Conservation (phyloP, 2,113 vertebrate species). For the Arenaria interpres region DNA sequence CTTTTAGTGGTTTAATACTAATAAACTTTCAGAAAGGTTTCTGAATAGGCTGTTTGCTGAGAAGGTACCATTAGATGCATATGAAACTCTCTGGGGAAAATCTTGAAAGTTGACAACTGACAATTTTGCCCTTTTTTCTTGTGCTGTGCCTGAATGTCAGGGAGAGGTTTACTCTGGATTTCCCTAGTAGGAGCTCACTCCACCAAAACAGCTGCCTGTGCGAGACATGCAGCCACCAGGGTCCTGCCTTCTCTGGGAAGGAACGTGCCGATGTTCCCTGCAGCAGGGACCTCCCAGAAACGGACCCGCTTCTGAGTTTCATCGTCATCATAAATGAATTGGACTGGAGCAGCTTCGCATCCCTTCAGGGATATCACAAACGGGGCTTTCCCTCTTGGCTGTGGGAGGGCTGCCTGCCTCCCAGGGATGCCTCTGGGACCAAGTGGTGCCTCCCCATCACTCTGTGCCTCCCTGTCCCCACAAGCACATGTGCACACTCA, state of each 20-base stretch:
- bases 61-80: not conserved
- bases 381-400: not conserved
- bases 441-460: not conserved
- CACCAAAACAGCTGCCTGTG: not conserved
- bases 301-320: not conserved
- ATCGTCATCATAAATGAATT: not conserved
- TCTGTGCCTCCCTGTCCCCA: not conserved
- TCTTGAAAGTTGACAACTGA: not conserved
- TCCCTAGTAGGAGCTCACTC: not conserved
- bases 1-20: not conserved
- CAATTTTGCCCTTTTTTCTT: not conserved
- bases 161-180: not conserved
- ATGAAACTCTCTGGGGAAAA: not conserved
- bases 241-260: not conserved
- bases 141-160: not conserved
- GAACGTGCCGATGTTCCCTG: not conserved
- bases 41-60: not conserved
- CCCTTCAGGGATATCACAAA: not conserved
- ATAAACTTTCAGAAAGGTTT: not conserved
- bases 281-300: not conserved
- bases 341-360: not conserved
- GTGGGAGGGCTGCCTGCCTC: not conserved
- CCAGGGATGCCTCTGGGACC: not conserved
- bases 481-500: accelerated
- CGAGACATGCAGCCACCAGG: not conserved